Base-by-base conservation (phyloP, 2,797 vertebrate species). In the Harpagifer antarcticus region DNA sequence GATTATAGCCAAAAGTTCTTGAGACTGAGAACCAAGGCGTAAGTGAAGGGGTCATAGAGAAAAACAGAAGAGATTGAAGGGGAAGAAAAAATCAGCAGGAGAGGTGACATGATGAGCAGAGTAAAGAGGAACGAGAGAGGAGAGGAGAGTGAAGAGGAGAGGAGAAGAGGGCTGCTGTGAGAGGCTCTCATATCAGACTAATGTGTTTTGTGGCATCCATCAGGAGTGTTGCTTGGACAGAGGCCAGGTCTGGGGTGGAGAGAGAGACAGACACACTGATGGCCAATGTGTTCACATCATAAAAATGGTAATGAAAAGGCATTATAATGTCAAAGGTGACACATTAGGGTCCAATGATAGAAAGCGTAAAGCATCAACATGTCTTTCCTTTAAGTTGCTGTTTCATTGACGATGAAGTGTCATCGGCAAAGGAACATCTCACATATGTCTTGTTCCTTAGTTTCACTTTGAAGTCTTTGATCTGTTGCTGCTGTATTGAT, bases 151-250 rank as follows among this genome's bases (percentile, higher is more conserved):
- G 42, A 5, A 23, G 74, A 70, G 57, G 60, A 61, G 66, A 59
- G 65, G 19, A 74, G 61, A 4, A 20, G 56, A 72, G 82, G 48
- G 64, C 72, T 78, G 71, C 54, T 58, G 48, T 33, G 63, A 81
- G 74, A 72, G 69, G 33, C 80, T 73, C 72, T 77, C 77, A 67
- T 72, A 71, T 45, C 79, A 81, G 49, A 76, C 81, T 88, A 76
- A 85, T 89, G 83, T 78, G 80, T 78, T 85, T 70, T 81, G 79
- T 83, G 73, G 81, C 70, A 74, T 76, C 87, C 81, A 89, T 81
- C 88, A 90, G 91, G 85, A 89, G 89, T 85, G 72, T 77, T 49
- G 53, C 61, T 82, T 90, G 90, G 91, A 89, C 65, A 19, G 23
- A 33, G 1, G 84, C 81, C 88, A 85, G 40, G 79, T 64, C 80